Conservation (phyloP, 2,113 vertebrate genomes). For the Rhipidura dahli region DNA sequence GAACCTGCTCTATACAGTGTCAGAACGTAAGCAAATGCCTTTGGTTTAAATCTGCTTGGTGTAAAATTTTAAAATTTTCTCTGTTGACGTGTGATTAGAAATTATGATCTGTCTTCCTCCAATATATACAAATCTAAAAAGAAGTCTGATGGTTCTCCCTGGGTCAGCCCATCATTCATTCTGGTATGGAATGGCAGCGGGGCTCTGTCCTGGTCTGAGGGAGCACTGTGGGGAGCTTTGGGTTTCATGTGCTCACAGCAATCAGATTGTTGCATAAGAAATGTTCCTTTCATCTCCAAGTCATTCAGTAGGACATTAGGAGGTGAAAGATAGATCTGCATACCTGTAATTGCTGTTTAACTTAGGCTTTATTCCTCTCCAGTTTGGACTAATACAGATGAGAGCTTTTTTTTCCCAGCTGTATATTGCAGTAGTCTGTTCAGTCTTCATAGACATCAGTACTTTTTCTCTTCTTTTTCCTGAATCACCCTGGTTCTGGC, state of each 20-base stretch:
- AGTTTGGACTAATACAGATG: not conserved
- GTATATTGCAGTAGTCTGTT: not conserved
- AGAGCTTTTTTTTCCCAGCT: not conserved
- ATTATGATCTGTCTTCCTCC: not conserved
- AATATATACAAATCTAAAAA: not conserved
- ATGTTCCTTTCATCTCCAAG: not conserved
- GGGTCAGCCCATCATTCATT: not conserved
- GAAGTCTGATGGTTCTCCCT: constrained; percentile 1
- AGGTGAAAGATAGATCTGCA: not conserved
- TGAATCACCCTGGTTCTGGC: not conserved
- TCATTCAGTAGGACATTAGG: not conserved
- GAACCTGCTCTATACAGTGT: constrained; percentile 91
- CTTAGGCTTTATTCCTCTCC: not conserved
- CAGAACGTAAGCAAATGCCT: constrained; percentile 89
- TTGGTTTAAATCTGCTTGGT: not conserved
- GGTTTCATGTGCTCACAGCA: not conserved
- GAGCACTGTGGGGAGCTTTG: not conserved
- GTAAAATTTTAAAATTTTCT: not conserved
- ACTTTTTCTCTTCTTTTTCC: not conserved
- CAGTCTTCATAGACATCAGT: not conserved
- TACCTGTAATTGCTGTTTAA: not conserved
- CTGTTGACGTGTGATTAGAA: not conserved
- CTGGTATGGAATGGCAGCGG: not conserved
- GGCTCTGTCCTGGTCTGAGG: not conserved
- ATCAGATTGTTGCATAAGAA: not conserved